Evolutionary conservation across 2,797 vertebrate genomes (phyloP).

Genomic region (Chelon auratus): DNA sequence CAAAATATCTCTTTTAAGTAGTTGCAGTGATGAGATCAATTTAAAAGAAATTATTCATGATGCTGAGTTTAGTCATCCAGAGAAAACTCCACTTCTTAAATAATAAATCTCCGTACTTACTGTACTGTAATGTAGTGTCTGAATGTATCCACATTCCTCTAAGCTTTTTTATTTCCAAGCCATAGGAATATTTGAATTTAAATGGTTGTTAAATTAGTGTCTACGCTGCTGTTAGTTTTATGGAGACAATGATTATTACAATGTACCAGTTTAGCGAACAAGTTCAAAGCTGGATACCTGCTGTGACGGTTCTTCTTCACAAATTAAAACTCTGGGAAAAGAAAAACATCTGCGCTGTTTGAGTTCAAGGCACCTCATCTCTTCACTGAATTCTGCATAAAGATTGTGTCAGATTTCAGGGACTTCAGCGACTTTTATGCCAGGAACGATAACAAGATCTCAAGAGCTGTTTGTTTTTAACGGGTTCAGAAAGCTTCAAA

Average conservation of each 20-base stretch:
- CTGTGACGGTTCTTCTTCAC: neutral
- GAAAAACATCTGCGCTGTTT: neutral
- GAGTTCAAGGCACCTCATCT: neutral
- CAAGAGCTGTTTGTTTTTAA: conserved; percentile 45
- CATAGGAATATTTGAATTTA: neutral
- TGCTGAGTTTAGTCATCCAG: neutral
- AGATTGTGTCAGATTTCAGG: conserved; percentile 23
- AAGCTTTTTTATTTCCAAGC: too few relatives aligned
- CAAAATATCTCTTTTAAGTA: neutral
- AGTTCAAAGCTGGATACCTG: neutral
- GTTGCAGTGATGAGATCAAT: neutral
- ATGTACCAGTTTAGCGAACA: neutral
- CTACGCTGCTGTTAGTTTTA: neutral
- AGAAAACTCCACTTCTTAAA: neutral
- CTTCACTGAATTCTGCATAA: neutral
- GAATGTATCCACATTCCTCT: neutral
- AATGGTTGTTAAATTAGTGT: neutral
- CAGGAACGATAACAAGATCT: conserved; percentile 43
- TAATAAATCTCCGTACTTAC: conserved; percentile 11
- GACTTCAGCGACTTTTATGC: conserved; percentile 20
- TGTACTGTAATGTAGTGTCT: neutral
- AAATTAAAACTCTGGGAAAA: conserved; percentile 5
- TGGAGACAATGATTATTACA: neutral
- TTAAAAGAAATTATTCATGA: neutral
- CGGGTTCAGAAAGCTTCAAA: conserved; percentile 45